Evolutionary conservation across 2,113 vertebrate genomes (phyloP), one percentile per base, ranked within the genome.

Genomic region (Amazona vittata): DNA sequence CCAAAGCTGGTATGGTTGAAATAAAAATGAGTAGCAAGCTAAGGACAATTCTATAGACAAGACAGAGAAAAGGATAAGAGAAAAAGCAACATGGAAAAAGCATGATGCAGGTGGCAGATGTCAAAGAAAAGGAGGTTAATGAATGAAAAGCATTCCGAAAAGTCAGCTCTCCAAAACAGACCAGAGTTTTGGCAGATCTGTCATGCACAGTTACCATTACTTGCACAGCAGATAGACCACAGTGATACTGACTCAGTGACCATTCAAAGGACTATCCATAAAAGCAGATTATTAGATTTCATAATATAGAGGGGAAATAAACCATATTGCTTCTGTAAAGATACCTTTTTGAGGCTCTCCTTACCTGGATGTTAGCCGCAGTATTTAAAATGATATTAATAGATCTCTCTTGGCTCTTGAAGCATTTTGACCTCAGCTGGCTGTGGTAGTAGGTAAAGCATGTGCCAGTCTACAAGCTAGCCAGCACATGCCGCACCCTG

Each of bases 351-450:
- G 57, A 79, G 65, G 37, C 11, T 84, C 22, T 78, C 39, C 83
- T 93, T 89, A 76, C 83, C 86, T 94, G 47, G 57, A 86, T 41
- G 57, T 76, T 71, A 71, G 64, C 63, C 80, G 78, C 2, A 0
- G 60, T 55, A 39, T 60, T 88, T 81, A 44, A 35, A 84, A 49
- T 26, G 29, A 69, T 86, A 90, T 86, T 71, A 92, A 86, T 83
- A 93, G 73, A 64, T 73, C 77, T 60, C 35, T 90, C 41, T 79
- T 90, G 78, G 69, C 83, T 84, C 85, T 79, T 59, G 55, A 91
- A 93, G 80, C 65, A 39, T 84, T 92, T 89, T 96, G 80, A 78
- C 76, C 92, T 90, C 70, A 28, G 21, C 55, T 47, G 83, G 52
- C 76, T 83, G 60, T 60, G 77, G 77, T 35, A 82, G 39, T 25